Base-by-base conservation (phyloP, 2,113 vertebrate species). In the Takifugu flavidus region DNA sequence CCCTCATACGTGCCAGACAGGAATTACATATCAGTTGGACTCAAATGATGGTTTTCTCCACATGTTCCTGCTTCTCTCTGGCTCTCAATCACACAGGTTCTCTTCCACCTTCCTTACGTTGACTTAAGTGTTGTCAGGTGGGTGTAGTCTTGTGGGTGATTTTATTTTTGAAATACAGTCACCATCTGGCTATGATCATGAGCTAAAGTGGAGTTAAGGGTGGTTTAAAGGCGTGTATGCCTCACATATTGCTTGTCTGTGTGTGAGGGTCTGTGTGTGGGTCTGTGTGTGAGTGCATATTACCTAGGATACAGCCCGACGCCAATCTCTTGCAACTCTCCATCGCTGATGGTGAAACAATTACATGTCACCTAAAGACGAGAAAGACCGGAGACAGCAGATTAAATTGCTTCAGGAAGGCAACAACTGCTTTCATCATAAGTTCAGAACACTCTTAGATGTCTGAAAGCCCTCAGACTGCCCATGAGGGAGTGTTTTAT, bases 271-370 rank as follows among this genome's bases (percentile, higher is more conserved):
- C 27, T 49, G 60, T 56, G 49, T 56, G 54, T 55, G 58, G 39
- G 52, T 52, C 47, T 57, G 60, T 62, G 69, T 67, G 53, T 34
- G 53, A 55, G 62, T 59, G 67, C 54, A 56, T 27, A 43, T 78
- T 93, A 98, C 97, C 96, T 98, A 72, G 95, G 96, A 88, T 98
- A 99, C 0, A 99, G 90, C 67, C 96, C 97, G 74, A 98, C 94
- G 77, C 93, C 96, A 71, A 94, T 88, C 88, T 95, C 94, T 84
- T 95, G 94, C 89, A 98, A 93, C 89, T 99, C 97, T 14, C 91
- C 93, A n/a, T 98, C 93, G 81, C 96, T 95, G 89, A 98, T 93
- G 84, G 93, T 94, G 86, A 99, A 98, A 82, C 95, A 95, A 88
- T 98, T 99, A 87, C 95, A 96, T 45, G 93, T 95, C 84, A 99